phyloP scores from a whole-genome alignment of 2,797 vertebrate genomes.

The Heliangelus exortis region DNA sequence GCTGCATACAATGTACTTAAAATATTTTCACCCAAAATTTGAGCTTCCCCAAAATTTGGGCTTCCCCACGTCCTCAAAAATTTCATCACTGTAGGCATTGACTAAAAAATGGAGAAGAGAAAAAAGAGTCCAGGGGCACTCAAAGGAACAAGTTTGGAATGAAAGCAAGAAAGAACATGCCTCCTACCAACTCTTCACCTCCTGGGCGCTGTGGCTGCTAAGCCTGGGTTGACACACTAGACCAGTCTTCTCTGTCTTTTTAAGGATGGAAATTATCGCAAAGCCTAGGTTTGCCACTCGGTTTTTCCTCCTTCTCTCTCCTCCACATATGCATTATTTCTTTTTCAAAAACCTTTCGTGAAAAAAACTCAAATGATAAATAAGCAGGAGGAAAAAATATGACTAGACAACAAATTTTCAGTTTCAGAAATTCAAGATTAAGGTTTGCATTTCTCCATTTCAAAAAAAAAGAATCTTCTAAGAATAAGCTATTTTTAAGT shows the following conservation, averaged over 20 bases:
- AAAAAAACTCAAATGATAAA: background rate
- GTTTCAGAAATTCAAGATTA: background rate
- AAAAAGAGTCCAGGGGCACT: background rate
- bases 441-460: background rate
- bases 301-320: background rate
- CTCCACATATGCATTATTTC: accelerated
- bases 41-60: background rate
- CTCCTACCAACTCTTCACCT: background rate
- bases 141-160: background rate
- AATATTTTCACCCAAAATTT: background rate
- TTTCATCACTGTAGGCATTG: background rate
- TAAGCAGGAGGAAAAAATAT: background rate
- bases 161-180: background rate
- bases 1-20: background rate
- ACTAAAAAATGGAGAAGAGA: background rate
- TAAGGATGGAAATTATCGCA: background rate
- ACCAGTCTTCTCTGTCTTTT: background rate
- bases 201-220: background rate
- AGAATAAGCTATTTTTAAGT: background rate
- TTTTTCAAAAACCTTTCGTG: background rate
- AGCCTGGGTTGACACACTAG: background rate
- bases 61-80: too few relatives aligned
- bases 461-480: background rate
- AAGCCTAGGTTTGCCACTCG: background rate
- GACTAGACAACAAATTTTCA: background rate